A percentile compares a stretch with the other conserved stretches of the same genome.
These are phyloP conservation scores for Sphenopsis melanotis DNA, from an alignment of 2,797 vertebrate species.

Conservation along the genomic window DNA sequence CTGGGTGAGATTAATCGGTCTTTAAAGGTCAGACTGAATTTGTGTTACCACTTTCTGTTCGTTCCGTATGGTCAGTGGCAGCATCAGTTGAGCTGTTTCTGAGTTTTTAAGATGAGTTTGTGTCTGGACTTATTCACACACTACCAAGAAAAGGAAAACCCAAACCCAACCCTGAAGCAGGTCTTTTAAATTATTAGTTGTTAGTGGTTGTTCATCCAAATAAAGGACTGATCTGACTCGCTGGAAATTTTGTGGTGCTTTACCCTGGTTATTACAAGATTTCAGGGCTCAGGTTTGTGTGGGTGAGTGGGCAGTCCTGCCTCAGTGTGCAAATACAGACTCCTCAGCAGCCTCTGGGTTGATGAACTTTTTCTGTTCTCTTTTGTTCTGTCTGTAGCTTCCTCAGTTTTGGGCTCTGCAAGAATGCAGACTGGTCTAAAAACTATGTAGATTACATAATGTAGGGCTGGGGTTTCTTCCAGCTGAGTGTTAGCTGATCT, in stretches of 20 bases:
- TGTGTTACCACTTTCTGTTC: not conserved
- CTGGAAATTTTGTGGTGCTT: slow-evolving; percentile 53
- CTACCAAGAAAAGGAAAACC: not conserved
- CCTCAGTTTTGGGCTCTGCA: not conserved
- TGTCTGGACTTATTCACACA: not conserved
- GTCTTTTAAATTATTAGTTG: not conserved
- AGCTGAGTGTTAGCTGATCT: not conserved
- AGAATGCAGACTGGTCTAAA: not conserved
- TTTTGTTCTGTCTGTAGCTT: slow-evolving; percentile 3
- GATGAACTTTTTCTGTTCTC: not conserved
- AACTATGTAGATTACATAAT: not conserved
- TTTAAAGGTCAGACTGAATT: not conserved
- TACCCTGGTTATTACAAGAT: not conserved
- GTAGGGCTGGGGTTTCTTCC: not conserved
- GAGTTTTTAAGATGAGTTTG: slow-evolving; percentile 1
- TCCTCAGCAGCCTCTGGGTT: not conserved
- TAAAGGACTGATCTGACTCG: slow-evolving; percentile 25
- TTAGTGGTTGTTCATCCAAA: slow-evolving; percentile 2
- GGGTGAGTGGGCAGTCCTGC: slow-evolving; percentile 5
- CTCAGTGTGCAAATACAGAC: not conserved
- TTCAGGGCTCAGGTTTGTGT: not conserved
- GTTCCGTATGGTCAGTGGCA: not conserved
- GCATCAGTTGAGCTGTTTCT: not conserved
- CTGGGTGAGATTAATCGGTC: not conserved
- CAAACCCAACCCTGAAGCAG: not conserved